These are phyloP conservation scores for Sphaerophoria taeniata DNA, from an alignment of 2,888 invertebrate genomes.

Conservation along the genomic window DNA sequence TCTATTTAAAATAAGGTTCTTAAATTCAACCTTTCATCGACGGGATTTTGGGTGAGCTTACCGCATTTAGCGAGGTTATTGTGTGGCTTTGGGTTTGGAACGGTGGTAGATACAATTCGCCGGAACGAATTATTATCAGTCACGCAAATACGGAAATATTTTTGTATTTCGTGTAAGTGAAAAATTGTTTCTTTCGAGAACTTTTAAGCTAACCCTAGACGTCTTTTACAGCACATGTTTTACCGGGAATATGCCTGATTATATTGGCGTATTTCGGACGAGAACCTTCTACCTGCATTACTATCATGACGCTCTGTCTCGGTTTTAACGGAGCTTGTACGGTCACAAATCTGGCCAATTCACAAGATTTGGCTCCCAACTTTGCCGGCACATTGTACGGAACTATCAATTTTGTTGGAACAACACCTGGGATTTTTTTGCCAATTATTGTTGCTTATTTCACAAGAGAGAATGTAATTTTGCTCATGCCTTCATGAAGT, in stretches of 20 bases:
- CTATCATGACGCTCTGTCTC: slow-evolving; percentile 87
- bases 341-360: slow-evolving; percentile 85
- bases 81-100: slow-evolving; percentile 88
- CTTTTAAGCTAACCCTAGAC: slow-evolving; percentile 76
- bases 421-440: slow-evolving; percentile 88
- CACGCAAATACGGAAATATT: slow-evolving; percentile 86
- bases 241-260: slow-evolving; percentile 85
- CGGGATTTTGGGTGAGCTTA: slow-evolving; percentile 88
- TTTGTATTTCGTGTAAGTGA: slow-evolving; percentile 86
- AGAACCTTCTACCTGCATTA: slow-evolving; percentile 86
- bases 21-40: slow-evolving; percentile 88
- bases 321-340: slow-evolving; percentile 87
- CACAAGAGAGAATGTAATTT: slow-evolving; percentile 77
- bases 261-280: slow-evolving; percentile 86
- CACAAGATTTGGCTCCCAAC: slow-evolving; percentile 89
- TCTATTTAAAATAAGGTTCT: slow-evolving; percentile 82
- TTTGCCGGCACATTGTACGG: slow-evolving; percentile 89
- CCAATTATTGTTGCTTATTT: slow-evolving; percentile 86
- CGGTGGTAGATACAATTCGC: slow-evolving; percentile 87
- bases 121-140: slow-evolving; percentile 82
- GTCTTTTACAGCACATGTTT: slow-evolving; percentile 83
- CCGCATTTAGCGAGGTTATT: slow-evolving; percentile 89
- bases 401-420: slow-evolving; percentile 89
- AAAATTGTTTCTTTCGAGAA: not conserved
- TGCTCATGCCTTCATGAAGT: too few relatives aligned